Conservation (phyloP, 2,888 invertebrate species). For the Altica lythri region DNA sequence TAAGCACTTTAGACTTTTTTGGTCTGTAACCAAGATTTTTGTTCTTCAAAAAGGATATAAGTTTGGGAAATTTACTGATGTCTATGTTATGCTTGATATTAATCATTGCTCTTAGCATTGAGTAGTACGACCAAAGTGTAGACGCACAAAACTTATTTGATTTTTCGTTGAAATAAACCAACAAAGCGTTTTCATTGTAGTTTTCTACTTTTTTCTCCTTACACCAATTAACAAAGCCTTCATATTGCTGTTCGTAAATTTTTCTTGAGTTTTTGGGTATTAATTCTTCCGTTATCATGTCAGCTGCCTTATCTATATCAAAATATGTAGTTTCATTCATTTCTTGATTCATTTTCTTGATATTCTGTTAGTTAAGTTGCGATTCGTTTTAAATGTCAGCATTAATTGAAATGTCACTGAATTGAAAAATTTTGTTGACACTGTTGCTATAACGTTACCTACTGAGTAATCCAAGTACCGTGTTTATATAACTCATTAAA, state of each 20-base stretch:
- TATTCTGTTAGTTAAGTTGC: no score
- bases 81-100: slow-evolving; percentile 15
- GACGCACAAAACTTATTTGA: slow-evolving; percentile 14
- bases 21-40: slow-evolving; percentile 19
- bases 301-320: no score
- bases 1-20: slow-evolving; percentile 16
- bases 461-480: no score
- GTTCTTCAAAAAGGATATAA: slow-evolving; percentile 23
- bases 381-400: no score
- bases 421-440: no score
- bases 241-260: slow-evolving; percentile 16
- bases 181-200: background rate
- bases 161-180: slow-evolving; percentile 18
- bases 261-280: slow-evolving; percentile 19
- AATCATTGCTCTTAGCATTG: slow-evolving; percentile 19
- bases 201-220: slow-evolving; percentile 9
- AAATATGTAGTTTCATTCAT: no score
- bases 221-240: slow-evolving; percentile 17
- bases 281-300: no score
- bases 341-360: no score
- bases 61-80: slow-evolving; percentile 18
- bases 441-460: no score
- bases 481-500: no score
- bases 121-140: slow-evolving; percentile 22
- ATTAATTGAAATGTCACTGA: no score